Percentiles rank a stretch among this genome's conserved stretches.
phyloP scores from a whole-genome alignment of 1,140 invertebrate genomes.

The Aphis gossypii region DNA sequence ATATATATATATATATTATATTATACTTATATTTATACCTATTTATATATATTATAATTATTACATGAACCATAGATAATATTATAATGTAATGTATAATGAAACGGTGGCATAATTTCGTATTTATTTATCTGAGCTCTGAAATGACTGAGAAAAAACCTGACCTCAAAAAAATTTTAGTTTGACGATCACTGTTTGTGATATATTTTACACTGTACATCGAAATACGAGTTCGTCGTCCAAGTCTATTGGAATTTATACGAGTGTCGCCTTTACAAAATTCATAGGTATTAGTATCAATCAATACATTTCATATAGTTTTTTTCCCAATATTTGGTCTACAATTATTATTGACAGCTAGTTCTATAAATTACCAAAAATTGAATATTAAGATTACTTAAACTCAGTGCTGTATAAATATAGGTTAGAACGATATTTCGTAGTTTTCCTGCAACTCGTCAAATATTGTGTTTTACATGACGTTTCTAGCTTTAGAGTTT shows the following conservation, averaged over 20 bases:
- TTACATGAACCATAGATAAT: too few species aligned
- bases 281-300: background rate
- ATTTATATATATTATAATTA: too few species aligned
- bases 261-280: background rate
- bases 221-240: background rate
- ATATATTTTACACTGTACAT: background rate
- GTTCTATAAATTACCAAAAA: background rate
- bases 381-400: background rate
- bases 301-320: background rate
- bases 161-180: background rate
- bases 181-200: background rate
- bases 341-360: background rate
- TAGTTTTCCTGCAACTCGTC: background rate
- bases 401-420: background rate
- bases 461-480: background rate
- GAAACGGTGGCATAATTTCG: too few species aligned
- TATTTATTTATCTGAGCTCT: too few species aligned
- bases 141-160: too few species aligned
- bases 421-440: background rate
- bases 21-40: too few species aligned
- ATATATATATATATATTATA: too few species aligned
- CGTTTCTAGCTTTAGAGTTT: background rate
- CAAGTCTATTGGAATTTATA: background rate
- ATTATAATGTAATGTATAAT: too few species aligned
- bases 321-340: background rate